These are phyloP conservation scores for Zygothrica quintamaculata DNA, from an alignment of 2,888 invertebrate genomes.

Conservation along the genomic window DNA sequence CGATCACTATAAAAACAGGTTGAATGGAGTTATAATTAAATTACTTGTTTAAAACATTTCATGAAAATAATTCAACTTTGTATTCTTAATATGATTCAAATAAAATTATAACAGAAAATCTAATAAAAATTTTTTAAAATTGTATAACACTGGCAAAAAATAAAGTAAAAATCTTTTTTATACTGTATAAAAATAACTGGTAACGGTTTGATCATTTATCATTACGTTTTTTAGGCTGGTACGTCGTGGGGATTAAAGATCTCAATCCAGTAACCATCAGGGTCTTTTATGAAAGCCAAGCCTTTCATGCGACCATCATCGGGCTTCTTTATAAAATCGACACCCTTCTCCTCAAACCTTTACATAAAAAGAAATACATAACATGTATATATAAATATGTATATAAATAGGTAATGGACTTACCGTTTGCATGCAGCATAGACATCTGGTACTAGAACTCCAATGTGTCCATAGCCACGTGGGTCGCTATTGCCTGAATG, in stretches of 20 bases:
- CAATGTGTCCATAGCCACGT: conserved; percentile 96
- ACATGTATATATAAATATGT: neutral
- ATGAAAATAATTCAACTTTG: conserved; percentile 25
- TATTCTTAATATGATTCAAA: too few relatives aligned
- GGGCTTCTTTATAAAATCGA: conserved; percentile 95
- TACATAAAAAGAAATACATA: neutral
- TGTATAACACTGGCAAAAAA: conserved; percentile 15
- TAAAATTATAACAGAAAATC: conserved; percentile 3
- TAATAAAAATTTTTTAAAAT: neutral
- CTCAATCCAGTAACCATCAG: conserved; percentile 98
- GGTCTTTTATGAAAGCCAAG: conserved; percentile 96
- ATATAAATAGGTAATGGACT: neutral
- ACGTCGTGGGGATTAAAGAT: conserved; percentile 87
- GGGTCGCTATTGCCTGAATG: conserved; percentile 97
- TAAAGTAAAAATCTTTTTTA: conserved; percentile 6
- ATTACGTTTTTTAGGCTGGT: conserved; percentile 26
- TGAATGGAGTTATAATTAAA: too few relatives aligned
- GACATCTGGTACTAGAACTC: conserved; percentile 95
- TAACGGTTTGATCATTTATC: neutral
- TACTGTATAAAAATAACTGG: conserved; percentile 14
- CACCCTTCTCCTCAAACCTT: conserved; percentile 92
- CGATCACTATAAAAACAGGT: too few relatives aligned
- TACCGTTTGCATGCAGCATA: conserved; percentile 91
- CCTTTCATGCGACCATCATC: conserved; percentile 97
- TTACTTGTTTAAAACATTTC: conserved; percentile 17